A percentile compares a stretch with the other conserved stretches of the same genome.
Conservation (phyloP, 2,888 invertebrate genomes). For the Plebejus anna region DNA sequence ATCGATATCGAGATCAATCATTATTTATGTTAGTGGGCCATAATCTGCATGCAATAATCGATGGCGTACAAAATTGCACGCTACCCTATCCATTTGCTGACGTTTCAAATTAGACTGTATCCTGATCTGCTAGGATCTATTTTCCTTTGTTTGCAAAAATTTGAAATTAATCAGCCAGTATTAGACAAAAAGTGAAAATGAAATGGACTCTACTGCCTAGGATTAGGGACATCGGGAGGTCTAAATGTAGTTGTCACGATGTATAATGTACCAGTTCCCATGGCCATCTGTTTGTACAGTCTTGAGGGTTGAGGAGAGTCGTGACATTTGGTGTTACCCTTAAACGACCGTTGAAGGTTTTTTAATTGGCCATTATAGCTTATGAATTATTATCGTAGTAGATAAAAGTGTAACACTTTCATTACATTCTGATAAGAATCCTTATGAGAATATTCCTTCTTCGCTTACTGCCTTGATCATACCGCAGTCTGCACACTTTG, state of each 20-base stretch:
- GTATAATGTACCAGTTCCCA: constrained; percentile 40
- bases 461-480: neutral
- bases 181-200: constrained; percentile 26
- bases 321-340: constrained; percentile 64
- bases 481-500: too few species aligned
- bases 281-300: constrained; percentile 61
- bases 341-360: constrained; percentile 57
- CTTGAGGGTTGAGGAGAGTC: constrained; percentile 51
- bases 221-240: constrained; percentile 31
- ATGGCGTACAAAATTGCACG: constrained; percentile 45
- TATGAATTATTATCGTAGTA: constrained; percentile 28
- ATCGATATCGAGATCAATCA: constrained; percentile 37
- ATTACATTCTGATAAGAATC: constrained; percentile 30
- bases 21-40: constrained; percentile 54
- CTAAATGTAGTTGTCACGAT: constrained; percentile 31
- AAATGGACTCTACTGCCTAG: constrained; percentile 33
- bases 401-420: constrained; percentile 1
- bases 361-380: constrained; percentile 52
- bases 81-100: constrained; percentile 41
- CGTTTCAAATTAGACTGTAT: constrained; percentile 36
- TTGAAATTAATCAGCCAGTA: constrained; percentile 4
- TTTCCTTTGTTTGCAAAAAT: constrained; percentile 32
- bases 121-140: constrained; percentile 33
- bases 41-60: constrained; percentile 50
- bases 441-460: neutral